Base-by-base conservation (phyloP, 2,888 invertebrate genomes). In the Phragmatobia fuliginosa region DNA sequence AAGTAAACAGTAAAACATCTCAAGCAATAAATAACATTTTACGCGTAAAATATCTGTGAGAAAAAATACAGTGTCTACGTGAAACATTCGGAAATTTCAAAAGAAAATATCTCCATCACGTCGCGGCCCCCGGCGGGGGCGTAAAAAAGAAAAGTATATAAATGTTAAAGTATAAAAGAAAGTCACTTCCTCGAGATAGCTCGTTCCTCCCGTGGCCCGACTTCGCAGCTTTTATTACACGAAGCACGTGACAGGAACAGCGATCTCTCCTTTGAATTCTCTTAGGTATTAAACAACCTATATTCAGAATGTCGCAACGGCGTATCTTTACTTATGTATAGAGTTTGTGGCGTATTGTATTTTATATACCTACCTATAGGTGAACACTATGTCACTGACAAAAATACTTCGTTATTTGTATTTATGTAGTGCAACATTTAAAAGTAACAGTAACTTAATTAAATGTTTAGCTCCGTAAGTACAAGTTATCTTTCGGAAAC, bases 91-190 rank as follows among this genome's bases (percentile, higher is more conserved):
- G 70, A 74, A 76, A 73, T 82, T 72, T 83, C 76, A 71, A 77
- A 82, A 77, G 83, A 84, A 83, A 84, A 81, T 82, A 77, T 83
- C 76, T 78, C 78, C 80, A 85, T 90, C 91, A 90, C 91, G 90
- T 90, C 82, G 66, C 81, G 80, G 76, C 83, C 86, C 91, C 88
- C 89, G 81, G 73, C 82, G 90, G 90, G 82, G 83, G 82, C 89
- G 90, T 92, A 92, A 92, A 77, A 64, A 91, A 90, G 87, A 84
- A 87, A 85, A 85, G 85, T 88, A 83, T 90, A 89, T 90, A 90
- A 90, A 89, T 88, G 88, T 86, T 88, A 88, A 91, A 88, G 77
- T 79, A 89, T 90, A 88, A 91, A 91, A 91, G 91, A 92, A 92
- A 91, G 91, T 90, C 86, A 85, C 90, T 91, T 90, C 88, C 88